These are phyloP conservation scores for Drosophila nr. fundita DNA, from an alignment of 2,888 invertebrate species.

Conservation along the genomic window DNA sequence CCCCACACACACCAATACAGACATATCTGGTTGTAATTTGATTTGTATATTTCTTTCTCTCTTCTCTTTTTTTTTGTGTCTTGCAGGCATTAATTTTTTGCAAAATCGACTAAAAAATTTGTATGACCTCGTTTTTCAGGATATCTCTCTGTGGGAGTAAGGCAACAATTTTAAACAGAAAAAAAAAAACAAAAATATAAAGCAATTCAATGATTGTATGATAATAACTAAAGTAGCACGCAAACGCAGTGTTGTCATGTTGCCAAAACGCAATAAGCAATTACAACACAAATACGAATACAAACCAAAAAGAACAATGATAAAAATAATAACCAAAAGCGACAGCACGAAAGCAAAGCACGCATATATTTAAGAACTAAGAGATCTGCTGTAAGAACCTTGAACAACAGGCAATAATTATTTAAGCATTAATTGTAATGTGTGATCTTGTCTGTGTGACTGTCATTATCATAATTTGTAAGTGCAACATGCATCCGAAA, in stretches of 20 bases:
- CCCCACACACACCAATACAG: constrained; percentile 52
- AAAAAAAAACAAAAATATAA: constrained; percentile 27
- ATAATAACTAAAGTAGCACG: constrained; percentile 73
- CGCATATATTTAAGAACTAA: constrained; percentile 34
- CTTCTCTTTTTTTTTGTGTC: constrained; percentile 82
- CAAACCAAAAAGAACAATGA: constrained; percentile 20
- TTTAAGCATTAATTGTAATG: constrained; percentile 37
- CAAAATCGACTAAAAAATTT: constrained; percentile 85
- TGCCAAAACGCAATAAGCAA: constrained; percentile 20
- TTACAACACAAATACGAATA: background rate
- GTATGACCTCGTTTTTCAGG: constrained; percentile 85
- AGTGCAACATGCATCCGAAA: constrained; percentile 47
- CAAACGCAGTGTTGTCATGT: constrained; percentile 64
- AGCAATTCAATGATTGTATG: constrained; percentile 63
- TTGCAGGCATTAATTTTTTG: constrained; percentile 85
- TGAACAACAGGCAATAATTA: constrained; percentile 40
- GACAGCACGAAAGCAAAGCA: constrained; percentile 34
- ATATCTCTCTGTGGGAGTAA: constrained; percentile 85
- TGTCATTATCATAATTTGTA: constrained; percentile 39
- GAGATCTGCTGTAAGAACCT: constrained; percentile 44
- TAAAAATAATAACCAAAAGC: constrained; percentile 25
- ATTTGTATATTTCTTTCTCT: constrained; percentile 83
- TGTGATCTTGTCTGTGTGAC: constrained; percentile 45
- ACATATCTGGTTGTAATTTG: constrained; percentile 73
- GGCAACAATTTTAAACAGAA: constrained; percentile 79